Percentiles rank a stretch among this genome's conserved stretches.
Conservation (phyloP, 2,888 invertebrate species). For the Sesia bembeciformis region DNA sequence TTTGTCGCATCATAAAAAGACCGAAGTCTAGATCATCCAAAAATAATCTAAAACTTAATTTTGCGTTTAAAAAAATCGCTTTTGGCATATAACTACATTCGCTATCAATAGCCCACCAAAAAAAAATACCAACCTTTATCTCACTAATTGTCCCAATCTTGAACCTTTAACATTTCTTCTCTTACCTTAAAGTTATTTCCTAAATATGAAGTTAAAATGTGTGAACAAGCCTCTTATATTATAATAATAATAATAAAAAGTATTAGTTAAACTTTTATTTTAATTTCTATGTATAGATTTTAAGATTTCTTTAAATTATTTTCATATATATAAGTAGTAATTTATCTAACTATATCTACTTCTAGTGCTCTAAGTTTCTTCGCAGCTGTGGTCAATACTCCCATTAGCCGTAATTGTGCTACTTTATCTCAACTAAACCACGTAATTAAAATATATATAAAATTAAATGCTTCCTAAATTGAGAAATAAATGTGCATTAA, state of each 20-base stretch:
- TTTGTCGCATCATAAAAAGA: no score
- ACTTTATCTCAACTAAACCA: conserved; percentile 19
- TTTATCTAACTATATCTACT: conserved; percentile 65
- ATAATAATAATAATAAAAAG: conserved; percentile 59
- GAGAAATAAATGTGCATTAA: no score
- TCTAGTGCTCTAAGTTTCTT: conserved; percentile 64
- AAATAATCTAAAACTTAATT: conserved; percentile 5
- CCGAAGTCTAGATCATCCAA: no score
- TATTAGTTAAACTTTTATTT: conserved; percentile 71
- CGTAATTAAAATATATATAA: conserved; percentile 5
- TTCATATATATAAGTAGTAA: conserved; percentile 58
- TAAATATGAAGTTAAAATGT: conserved; percentile 72
- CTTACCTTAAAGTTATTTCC: conserved; percentile 59
- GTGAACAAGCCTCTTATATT: conserved; percentile 72
- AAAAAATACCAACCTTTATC: conserved; percentile 30
- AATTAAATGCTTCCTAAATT: no score
- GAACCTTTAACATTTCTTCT: conserved; percentile 38
- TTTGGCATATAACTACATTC: conserved; percentile 44
- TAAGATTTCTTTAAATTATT: conserved; percentile 48
- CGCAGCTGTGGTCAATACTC: conserved; percentile 68
- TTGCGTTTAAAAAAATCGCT: conserved; percentile 37
- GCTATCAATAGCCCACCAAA: conserved; percentile 22
- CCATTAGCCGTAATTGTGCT: conserved; percentile 29
- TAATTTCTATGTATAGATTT: conserved; percentile 72
- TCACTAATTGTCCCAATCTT: conserved; percentile 45